Percentiles rank a stretch among this genome's conserved stretches.
These are phyloP conservation scores for Pteruthius melanotis DNA, from an alignment of 2,113 vertebrate genomes.

Conservation along the genomic window DNA sequence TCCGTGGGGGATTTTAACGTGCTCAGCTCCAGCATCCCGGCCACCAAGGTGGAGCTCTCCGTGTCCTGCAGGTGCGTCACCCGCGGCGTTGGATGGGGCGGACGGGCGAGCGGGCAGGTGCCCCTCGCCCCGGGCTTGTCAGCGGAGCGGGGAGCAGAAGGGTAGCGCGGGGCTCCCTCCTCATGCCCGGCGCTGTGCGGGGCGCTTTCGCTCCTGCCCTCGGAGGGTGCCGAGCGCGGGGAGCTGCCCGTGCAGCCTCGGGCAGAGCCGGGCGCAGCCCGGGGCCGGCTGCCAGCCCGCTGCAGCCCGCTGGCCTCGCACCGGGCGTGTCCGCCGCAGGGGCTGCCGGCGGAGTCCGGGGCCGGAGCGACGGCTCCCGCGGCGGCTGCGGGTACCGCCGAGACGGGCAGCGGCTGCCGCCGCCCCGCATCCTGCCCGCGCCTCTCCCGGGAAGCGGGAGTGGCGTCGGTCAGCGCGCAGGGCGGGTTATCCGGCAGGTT, in stretches of 20 bases:
- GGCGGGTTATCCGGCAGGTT: fast-evolving
- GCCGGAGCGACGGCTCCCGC: not conserved
- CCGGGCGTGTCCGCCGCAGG: not conserved
- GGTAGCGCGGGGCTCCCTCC: not conserved
- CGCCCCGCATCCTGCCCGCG: not conserved
- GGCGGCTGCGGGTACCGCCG: not conserved
- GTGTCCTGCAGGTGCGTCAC: constrained; percentile 95
- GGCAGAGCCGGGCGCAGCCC: not conserved
- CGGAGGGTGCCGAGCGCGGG: not conserved
- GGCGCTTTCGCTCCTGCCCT: not conserved
- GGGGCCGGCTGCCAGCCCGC: not conserved
- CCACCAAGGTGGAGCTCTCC: constrained; percentile 93
- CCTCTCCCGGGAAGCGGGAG: not conserved
- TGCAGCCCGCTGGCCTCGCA: not conserved
- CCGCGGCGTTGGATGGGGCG: not conserved
- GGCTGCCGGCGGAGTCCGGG: not conserved
- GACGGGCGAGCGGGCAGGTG: not conserved
- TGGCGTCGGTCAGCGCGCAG: not conserved
- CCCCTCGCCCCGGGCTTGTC: too few species aligned
- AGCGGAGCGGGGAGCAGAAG: not conserved
- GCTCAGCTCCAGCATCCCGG: constrained; percentile 88
- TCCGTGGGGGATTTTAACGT: constrained; percentile 87
- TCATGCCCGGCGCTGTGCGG: not conserved
- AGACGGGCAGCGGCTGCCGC: not conserved
- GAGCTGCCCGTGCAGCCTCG: not conserved